Percentiles rank a stretch among this genome's conserved stretches.
These are phyloP conservation scores for Crotalus viridis DNA, from an alignment of 2,113 vertebrate species.

Conservation along the genomic window DNA sequence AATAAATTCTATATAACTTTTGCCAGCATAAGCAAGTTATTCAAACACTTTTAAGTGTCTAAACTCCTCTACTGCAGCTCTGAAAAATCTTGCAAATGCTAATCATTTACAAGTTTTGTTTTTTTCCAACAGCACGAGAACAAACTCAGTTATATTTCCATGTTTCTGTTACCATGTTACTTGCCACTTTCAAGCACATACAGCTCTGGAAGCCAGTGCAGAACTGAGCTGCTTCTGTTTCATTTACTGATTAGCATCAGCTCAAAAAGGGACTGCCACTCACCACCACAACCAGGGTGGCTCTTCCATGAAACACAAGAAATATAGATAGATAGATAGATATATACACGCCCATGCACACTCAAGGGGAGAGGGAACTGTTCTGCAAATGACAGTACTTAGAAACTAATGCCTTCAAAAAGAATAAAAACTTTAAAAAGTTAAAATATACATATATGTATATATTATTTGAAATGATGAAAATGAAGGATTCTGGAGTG, in stretches of 20 bases:
- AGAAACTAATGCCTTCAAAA: conserved; percentile 30
- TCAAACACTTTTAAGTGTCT: conserved; percentile 7
- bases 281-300: neutral
- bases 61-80: conserved; percentile 1
- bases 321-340: neutral
- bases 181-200: fast-evolving
- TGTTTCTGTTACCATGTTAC: neutral
- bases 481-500: conserved; percentile 47
- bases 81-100: conserved; percentile 18
- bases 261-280: neutral
- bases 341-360: neutral
- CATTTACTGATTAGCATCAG: neutral
- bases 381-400: neutral
- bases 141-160: conserved; percentile 4
- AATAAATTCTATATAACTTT: conserved; percentile 3
- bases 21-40: conserved; percentile 28
- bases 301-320: conserved; percentile 6
- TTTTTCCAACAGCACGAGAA: neutral
- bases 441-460: conserved; percentile 40
- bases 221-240: neutral
- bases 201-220: neutral
- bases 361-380: neutral
- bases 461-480: conserved; percentile 52
- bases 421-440: conserved; percentile 37
- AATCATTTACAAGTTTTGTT: conserved; percentile 2